phyloP scores from a whole-genome alignment of 2,113 vertebrate genomes.

The Plecturocebus donacophilus region DNA sequence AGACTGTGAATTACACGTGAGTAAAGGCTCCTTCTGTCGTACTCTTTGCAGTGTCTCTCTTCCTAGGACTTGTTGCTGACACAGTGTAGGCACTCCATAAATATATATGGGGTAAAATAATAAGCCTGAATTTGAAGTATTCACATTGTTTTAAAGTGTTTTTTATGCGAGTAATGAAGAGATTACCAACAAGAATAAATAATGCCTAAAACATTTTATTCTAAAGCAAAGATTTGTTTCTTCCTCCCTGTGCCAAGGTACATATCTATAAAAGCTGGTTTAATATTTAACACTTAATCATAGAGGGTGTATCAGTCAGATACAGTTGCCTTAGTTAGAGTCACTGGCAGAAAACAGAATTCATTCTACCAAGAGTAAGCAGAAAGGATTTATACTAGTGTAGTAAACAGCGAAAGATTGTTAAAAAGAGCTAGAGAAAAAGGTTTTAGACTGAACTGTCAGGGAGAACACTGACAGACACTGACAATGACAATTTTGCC shows the following conservation, averaged over 20 bases:
- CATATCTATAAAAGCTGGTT: neutral
- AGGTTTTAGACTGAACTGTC: neutral
- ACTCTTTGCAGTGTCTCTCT: neutral
- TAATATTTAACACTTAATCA: neutral
- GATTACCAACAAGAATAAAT: neutral
- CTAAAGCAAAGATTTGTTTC: constrained; percentile 18
- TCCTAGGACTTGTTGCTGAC: neutral
- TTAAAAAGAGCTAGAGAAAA: neutral
- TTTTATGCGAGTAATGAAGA: constrained; percentile 21
- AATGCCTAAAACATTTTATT: neutral
- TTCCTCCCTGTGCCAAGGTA: neutral
- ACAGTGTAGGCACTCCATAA: neutral
- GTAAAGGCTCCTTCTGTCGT: neutral
- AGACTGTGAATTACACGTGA: neutral
- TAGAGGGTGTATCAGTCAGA: neutral
- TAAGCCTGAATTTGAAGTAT: neutral
- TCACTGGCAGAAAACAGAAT: neutral
- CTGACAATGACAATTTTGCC: neutral
- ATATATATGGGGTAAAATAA: neutral
- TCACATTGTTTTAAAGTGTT: neutral
- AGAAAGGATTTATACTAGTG: neutral
- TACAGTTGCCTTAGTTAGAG: neutral
- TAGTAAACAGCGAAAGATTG: neutral
- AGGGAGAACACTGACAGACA: neutral
- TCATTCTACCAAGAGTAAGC: neutral